Conservation (phyloP, 2,113 vertebrate genomes). For the Neolamprologus sp. region DNA sequence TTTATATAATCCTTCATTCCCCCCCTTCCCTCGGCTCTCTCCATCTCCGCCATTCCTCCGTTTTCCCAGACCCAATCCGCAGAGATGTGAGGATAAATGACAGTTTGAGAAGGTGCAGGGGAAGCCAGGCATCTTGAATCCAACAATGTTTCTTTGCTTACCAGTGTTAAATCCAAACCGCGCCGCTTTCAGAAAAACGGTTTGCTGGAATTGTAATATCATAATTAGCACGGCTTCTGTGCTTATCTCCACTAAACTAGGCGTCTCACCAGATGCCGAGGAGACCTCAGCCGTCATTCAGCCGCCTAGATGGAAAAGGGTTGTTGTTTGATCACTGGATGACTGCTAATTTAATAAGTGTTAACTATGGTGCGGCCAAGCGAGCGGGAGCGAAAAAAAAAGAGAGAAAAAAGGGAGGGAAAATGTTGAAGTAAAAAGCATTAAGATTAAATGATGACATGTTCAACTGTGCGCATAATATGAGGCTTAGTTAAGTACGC, state of each 20-base stretch:
- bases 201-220: slow-evolving; percentile 1
- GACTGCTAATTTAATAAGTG: slow-evolving; percentile 62
- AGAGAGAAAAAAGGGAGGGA: slow-evolving; percentile 14
- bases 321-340: slow-evolving; percentile 57
- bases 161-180: not conserved
- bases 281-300: slow-evolving; percentile 50
- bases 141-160: slow-evolving; percentile 26
- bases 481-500: slow-evolving; percentile 59
- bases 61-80: slow-evolving; percentile 52
- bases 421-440: slow-evolving; percentile 52
- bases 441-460: slow-evolving; percentile 64
- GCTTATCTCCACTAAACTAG: not conserved
- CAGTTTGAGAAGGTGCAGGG: slow-evolving; percentile 40
- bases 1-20: slow-evolving; percentile 66
- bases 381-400: not conserved
- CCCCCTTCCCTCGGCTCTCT: slow-evolving; percentile 45
- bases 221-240: slow-evolving; percentile 41
- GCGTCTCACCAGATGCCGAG: slow-evolving; percentile 40
- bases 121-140: slow-evolving; percentile 41
- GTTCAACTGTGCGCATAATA: slow-evolving; percentile 69
- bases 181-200: not conserved
- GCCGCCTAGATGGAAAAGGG: slow-evolving; percentile 17
- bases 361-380: slow-evolving; percentile 51
- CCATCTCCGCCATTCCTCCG: slow-evolving; percentile 36
- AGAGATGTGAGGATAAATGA: slow-evolving; percentile 62